phyloP scores from a whole-genome alignment of 53 echinoderm and acorn worm genomes.

The Temnopleurus reevesii region DNA sequence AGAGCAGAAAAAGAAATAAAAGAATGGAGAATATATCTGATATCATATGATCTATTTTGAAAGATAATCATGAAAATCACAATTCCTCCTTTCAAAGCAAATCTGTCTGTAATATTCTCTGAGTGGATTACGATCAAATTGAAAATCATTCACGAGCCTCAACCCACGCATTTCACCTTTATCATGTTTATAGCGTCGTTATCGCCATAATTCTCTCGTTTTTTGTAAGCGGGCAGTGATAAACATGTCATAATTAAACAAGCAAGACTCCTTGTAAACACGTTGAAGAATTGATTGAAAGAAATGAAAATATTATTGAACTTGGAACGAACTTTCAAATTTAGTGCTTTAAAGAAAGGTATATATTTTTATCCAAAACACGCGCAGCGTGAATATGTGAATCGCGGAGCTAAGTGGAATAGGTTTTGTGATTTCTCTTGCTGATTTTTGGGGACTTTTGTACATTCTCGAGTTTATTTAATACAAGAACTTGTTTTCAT shows the following conservation, averaged over 20 bases:
- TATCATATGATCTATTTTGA: too few relatives aligned
- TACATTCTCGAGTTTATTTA: neutral
- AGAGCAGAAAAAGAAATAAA: too few relatives aligned
- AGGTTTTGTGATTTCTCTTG: neutral
- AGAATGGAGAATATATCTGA: too few relatives aligned
- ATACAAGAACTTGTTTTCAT: neutral
- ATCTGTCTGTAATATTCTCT: too few relatives aligned
- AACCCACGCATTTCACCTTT: neutral
- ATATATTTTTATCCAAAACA: neutral
- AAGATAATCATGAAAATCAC: too few relatives aligned
- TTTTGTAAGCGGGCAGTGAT: neutral
- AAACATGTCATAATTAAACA: neutral
- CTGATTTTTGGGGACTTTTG: neutral
- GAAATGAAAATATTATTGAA: neutral
- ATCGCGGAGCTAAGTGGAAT: neutral
- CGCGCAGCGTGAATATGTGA: neutral
- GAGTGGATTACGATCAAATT: neutral
- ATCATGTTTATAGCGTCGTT: neutral
- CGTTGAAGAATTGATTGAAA: neutral
- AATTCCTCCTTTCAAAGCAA: too few relatives aligned
- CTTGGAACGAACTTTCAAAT: constrained; percentile 7
- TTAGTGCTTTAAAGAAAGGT: neutral
- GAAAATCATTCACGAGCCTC: neutral
- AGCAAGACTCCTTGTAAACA: constrained; percentile 1
- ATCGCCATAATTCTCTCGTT: neutral